These are phyloP conservation scores for Chaetophractus vellerosus DNA, from an alignment of 2,797 vertebrate genomes.

Conservation along the genomic window DNA sequence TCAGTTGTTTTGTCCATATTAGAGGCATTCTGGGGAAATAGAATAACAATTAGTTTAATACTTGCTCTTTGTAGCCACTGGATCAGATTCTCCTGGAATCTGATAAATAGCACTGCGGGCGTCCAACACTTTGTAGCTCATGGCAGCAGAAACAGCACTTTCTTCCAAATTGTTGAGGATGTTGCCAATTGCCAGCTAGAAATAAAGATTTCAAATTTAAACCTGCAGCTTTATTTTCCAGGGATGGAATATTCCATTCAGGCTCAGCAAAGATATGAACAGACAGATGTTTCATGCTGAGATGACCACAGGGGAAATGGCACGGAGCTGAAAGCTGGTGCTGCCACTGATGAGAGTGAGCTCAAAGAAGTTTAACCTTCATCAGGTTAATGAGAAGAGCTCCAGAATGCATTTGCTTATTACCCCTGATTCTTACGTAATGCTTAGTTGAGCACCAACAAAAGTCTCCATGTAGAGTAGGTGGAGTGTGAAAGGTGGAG, in stretches of 20 bases:
- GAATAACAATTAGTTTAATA: constrained; percentile 47
- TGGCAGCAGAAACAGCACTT: constrained; percentile 2
- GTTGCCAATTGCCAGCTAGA: constrained; percentile 11
- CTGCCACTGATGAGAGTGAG: not conserved
- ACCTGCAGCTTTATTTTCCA: constrained; percentile 61
- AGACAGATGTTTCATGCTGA: constrained; percentile 40
- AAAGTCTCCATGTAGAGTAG: not conserved
- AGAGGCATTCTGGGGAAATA: constrained; percentile 5
- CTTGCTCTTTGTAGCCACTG: constrained; percentile 4
- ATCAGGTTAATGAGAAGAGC: not conserved
- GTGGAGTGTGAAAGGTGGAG: not conserved
- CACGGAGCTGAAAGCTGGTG: not conserved
- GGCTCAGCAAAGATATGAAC: constrained; percentile 48
- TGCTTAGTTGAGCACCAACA: not conserved
- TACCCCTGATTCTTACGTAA: not conserved
- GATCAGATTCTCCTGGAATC: constrained; percentile 63
- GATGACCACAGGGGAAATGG: constrained; percentile 20
- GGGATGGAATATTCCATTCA: constrained; percentile 60
- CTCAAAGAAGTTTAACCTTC: not conserved
- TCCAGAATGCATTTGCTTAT: not conserved
- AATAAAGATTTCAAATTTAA: constrained; percentile 62
- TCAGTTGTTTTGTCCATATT: constrained; percentile 53
- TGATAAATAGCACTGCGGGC: constrained; percentile 30
- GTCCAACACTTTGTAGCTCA: constrained; percentile 33
- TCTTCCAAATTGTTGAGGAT: constrained; percentile 46